A percentile compares a stretch with the other conserved stretches of the same genome.
Evolutionary conservation across 2,113 vertebrate species (phyloP).

Genomic region (Muscicapa adusta): DNA sequence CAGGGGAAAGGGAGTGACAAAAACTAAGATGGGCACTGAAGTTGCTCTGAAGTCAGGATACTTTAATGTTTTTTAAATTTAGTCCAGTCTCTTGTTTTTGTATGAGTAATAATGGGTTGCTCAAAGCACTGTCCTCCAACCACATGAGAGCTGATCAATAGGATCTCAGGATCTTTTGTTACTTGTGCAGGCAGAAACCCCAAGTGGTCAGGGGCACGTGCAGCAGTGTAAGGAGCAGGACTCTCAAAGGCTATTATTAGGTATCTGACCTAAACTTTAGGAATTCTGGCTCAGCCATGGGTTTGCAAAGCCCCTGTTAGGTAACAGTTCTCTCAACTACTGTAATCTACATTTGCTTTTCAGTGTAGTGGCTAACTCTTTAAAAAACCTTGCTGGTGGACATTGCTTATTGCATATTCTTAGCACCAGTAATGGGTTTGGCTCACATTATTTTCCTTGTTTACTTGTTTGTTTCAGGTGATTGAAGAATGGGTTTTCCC

Average conservation of each 20-base stretch:
- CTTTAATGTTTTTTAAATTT: neutral
- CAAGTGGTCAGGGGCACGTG: accelerated
- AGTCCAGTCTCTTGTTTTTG: neutral
- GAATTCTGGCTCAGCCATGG: neutral
- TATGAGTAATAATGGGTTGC: neutral
- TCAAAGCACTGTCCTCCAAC: neutral
- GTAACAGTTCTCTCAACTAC: neutral
- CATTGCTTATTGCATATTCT: neutral
- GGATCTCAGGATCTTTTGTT: neutral
- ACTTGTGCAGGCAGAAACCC: neutral
- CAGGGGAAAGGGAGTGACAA: neutral
- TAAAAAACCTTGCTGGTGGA: neutral
- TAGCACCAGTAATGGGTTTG: accelerated
- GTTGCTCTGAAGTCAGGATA: neutral
- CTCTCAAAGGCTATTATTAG: neutral
- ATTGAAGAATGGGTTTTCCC: neutral
- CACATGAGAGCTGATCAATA: accelerated
- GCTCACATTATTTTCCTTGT: neutral
- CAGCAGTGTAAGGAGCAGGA: neutral
- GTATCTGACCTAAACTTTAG: neutral
- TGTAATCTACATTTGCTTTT: neutral
- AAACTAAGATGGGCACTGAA: neutral
- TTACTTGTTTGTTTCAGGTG: neutral
- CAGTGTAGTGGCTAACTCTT: neutral
- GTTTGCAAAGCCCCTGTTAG: neutral